Conservation (phyloP, 2,888 invertebrate genomes). For the Dicyrtomina minuta region DNA sequence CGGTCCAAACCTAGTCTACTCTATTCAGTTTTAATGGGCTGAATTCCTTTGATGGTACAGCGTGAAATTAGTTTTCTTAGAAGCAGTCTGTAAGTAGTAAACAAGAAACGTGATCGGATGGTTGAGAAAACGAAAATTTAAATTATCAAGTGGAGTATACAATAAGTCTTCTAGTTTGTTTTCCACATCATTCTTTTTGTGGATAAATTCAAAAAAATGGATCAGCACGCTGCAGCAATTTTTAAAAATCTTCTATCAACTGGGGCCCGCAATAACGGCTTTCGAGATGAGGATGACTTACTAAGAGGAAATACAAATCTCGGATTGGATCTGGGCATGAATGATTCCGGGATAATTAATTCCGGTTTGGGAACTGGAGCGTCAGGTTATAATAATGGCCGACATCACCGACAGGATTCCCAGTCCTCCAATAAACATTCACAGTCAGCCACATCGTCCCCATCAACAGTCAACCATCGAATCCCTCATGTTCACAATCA, state of each 20-base stretch:
- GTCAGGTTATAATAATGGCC: too few relatives aligned
- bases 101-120: too few relatives aligned
- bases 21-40: too few relatives aligned
- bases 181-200: too few relatives aligned
- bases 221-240: slow-evolving; percentile 8
- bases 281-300: slow-evolving; percentile 45
- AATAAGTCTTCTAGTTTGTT: too few relatives aligned
- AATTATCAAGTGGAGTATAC: too few relatives aligned
- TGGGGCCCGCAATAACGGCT: slow-evolving; percentile 48
- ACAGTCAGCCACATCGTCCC: slow-evolving; percentile 47
- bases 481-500: slow-evolving; percentile 36
- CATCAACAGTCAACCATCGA: slow-evolving; percentile 43
- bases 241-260: slow-evolving; percentile 15
- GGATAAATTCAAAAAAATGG: slow-evolving; percentile 10
- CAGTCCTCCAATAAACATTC: slow-evolving; percentile 35
- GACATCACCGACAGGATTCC: background rate
- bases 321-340: background rate
- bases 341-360: background rate
- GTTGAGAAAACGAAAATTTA: too few relatives aligned
- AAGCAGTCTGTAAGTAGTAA: too few relatives aligned
- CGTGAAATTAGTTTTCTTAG: too few relatives aligned
- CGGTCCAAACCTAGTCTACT: too few relatives aligned
- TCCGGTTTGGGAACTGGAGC: too few relatives aligned
- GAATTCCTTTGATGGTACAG: too few relatives aligned
- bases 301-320: slow-evolving; percentile 25